Conservation (phyloP, 23 tunicate genomes). For the Ascidia mentula region DNA sequence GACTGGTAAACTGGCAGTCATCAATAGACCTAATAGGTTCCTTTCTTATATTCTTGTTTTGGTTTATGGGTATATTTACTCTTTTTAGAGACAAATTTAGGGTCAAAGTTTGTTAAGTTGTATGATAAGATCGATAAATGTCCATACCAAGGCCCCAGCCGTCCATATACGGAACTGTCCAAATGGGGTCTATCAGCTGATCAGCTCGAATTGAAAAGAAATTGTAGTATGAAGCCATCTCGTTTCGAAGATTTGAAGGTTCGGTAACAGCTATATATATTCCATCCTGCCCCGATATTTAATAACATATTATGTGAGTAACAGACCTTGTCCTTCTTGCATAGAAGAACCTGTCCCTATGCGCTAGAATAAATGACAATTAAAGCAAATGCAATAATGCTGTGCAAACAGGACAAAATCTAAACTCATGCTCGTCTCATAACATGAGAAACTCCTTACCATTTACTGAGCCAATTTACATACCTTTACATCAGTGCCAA, state of each 20-base stretch:
- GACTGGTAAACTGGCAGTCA: slow-evolving; percentile 17
- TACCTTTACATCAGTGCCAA: neutral
- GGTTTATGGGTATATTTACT: no score
- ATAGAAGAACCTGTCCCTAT: no score
- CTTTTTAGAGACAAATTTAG: neutral
- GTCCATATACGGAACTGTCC: neutral
- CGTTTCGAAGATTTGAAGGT: neutral
- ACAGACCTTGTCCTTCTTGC: no score
- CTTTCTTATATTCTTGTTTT: no score
- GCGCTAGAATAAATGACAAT: no score
- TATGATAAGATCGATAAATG: neutral
- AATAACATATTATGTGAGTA: no score
- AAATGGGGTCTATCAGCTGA: neutral
- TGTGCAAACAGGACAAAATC: no score
- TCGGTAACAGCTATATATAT: neutral
- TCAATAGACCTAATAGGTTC: neutral
- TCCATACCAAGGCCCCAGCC: neutral
- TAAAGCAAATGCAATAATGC: no score
- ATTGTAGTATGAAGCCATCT: neutral
- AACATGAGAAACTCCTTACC: no score
- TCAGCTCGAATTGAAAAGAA: neutral
- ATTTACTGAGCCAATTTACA: neutral
- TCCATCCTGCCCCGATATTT: neutral
- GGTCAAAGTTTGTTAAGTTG: neutral
- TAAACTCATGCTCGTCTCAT: no score